Evolutionary conservation across 1,140 invertebrate species (phyloP).

Genomic region (Temnothorax nylanderi): DNA sequence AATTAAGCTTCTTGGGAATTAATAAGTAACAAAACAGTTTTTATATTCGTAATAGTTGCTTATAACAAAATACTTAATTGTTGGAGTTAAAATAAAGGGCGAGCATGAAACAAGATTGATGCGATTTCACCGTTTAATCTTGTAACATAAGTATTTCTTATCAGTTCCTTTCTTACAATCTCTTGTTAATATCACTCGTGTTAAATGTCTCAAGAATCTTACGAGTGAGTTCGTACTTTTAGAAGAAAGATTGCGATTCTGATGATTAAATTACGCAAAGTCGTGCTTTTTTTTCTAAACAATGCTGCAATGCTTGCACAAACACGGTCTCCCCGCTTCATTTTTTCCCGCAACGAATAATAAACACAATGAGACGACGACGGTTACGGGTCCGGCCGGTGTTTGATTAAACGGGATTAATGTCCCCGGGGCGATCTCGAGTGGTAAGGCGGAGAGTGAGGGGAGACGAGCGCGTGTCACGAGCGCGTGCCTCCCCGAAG

Average conservation of each 20-base stretch:
- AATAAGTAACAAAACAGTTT: slow-evolving; percentile 20
- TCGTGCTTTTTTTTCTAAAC: slow-evolving; percentile 10
- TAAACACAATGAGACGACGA: slow-evolving; percentile 61
- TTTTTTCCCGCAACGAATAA: slow-evolving; percentile 3
- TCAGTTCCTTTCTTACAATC: not conserved
- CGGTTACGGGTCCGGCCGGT: slow-evolving; percentile 18
- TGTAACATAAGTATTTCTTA: not conserved
- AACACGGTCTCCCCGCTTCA: not conserved
- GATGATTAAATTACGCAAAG: not conserved
- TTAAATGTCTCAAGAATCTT: not conserved
- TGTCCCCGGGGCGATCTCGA: slow-evolving; percentile 73
- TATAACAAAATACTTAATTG: slow-evolving; percentile 7
- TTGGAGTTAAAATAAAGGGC: slow-evolving; percentile 8
- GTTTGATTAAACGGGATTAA: slow-evolving; percentile 79
- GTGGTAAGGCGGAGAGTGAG: slow-evolving; percentile 57
- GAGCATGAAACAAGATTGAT: not conserved
- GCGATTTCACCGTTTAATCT: not conserved
- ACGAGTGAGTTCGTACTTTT: not conserved
- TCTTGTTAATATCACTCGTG: not conserved
- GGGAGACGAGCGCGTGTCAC: slow-evolving; percentile 65
- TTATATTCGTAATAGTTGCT: slow-evolving; percentile 4
- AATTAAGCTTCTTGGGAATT: not conserved
- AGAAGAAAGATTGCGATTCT: not conserved
- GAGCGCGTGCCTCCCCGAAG: slow-evolving; percentile 61
- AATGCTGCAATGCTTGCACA: slow-evolving; percentile 15